Evolutionary conservation across 2,797 vertebrate genomes (phyloP), one percentile per base, ranked within the genome.

Genomic region (Rhynchonycteris naso): DNA sequence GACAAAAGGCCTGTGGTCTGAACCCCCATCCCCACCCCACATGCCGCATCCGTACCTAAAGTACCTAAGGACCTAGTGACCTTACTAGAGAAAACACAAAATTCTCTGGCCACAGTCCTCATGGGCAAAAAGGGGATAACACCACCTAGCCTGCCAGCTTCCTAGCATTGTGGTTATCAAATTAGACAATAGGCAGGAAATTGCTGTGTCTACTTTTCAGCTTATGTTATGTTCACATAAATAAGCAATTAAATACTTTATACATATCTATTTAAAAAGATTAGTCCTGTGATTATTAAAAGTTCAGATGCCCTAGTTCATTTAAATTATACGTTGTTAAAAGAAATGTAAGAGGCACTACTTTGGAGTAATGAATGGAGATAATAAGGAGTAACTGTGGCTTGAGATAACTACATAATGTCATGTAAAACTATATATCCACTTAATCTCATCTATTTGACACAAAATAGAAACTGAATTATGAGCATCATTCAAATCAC

Each of bases 71-170:
- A 78, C 68, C 50, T 21, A 66, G 47, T 90, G 93, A 88, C 69
- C 88, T 93, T 92, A 63, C 59, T 28, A n/a, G 82, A 93, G 82
- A 93, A 90, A 80, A 96, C 30, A 79, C 80, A 66, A 69, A 66
- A 66, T 58, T 72, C 7, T 93, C 54, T 16, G 38, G 88, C 69
- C 90, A 69, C 19, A 72, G 58, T 80, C 86, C 59, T 81, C 50
- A 22, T 58, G 81, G 66, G 79, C 93, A 85, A 90, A 85, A 58
- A 19, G 65, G 43, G 88, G 69, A 68, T 52, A 59, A 19, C 21
- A 75, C 65, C 84, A 81, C 38, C 63, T 74, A 56, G 78, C 19
- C 85, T 30, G 82, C 52, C 71, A 38, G 19, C 76, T 93, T 92
- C 87, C 66, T 94, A 78, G 78, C 65, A 76, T 38, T 78, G n/a